Base-by-base conservation (phyloP, 2,797 vertebrate species). In the Clarias laeviceps region DNA sequence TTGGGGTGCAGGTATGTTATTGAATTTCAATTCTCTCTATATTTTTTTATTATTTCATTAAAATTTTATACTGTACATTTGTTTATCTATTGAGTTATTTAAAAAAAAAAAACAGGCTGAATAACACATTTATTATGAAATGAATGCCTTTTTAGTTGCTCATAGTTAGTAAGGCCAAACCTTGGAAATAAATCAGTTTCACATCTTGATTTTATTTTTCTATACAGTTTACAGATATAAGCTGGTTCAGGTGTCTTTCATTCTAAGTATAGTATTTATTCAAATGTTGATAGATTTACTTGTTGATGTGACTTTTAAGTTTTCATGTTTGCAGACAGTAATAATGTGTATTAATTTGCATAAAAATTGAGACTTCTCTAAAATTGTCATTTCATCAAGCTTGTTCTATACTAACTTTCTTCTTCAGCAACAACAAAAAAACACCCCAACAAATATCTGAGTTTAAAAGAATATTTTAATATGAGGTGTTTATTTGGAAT, bases 1-100 rank as follows among this genome's bases (percentile, higher is more conserved):
- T 56, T 3, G 1, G 1, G 45, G 80, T 65, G 29, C 80, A 82
- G 80, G 86, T 87, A 87, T 82, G 83, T 70, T 17, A n/a, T 22
- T 15, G 18, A 34, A 78, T 80, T 64, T 64, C 4, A 62, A 24
- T 74, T 82, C n/a, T 72, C 24, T 22, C 69, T n/a, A 18, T 80
- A 27, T 32, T 73, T 12, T 59, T 32, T 24, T 22, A 24, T 40
- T 14, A 62, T 45, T 80, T 81, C 1, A 37, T 54, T 34, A 57
- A 12, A 2, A 62, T 57, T 78, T 37, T 24, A 78, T 22, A 34
- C 29, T 76, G 45, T 40, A 40, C 40, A 8, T 40, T 40, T 40
- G 0, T 40, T 40, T 32, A 18, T 34, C 59, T 29, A 27, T 54
- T 29, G 0, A 37, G 45, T 69, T 80, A 9, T 54, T 81, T 56